Conservation (phyloP, 2,888 invertebrate genomes). For the Alviniconcha strummeri region DNA sequence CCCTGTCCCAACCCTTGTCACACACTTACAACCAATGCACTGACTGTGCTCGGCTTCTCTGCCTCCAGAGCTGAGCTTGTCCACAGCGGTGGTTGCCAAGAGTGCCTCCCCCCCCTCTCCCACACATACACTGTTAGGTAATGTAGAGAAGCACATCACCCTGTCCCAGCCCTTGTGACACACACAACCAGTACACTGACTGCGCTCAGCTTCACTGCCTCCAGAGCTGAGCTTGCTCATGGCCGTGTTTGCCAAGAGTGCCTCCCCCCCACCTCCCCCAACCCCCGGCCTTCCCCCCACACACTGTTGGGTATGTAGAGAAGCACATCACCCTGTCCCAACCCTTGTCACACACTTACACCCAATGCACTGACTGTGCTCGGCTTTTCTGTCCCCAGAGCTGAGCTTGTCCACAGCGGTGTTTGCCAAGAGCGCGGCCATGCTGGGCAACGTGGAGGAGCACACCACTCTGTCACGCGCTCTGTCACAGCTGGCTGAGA, state of each 20-base stretch:
- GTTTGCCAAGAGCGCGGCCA: constrained; percentile 91
- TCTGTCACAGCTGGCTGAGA: constrained; percentile 91
- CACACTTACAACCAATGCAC: constrained; percentile 74
- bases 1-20: constrained; percentile 90
- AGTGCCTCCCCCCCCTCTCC: constrained; percentile 79
- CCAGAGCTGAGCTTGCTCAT: too few relatives aligned
- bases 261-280: too few relatives aligned
- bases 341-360: constrained; percentile 87
- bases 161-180: constrained; percentile 92
- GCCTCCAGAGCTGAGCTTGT: constrained; percentile 60
- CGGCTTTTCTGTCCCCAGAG: constrained; percentile 47
- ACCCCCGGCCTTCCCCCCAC: too few relatives aligned
- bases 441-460: constrained; percentile 94
- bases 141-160: constrained; percentile 93
- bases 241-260: too few relatives aligned
- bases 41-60: neutral
- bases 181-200: too few relatives aligned
- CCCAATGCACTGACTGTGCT: neutral
- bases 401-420: constrained; percentile 63
- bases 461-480: constrained; percentile 93
- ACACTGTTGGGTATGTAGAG: constrained; percentile 84
- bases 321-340: constrained; percentile 93
- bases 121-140: constrained; percentile 82
- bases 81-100: constrained; percentile 81
- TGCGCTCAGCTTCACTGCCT: too few relatives aligned